These are phyloP conservation scores for Rhinolophus ferrumequinum DNA, from an alignment of 2,113 vertebrate species.

Conservation along the genomic window DNA sequence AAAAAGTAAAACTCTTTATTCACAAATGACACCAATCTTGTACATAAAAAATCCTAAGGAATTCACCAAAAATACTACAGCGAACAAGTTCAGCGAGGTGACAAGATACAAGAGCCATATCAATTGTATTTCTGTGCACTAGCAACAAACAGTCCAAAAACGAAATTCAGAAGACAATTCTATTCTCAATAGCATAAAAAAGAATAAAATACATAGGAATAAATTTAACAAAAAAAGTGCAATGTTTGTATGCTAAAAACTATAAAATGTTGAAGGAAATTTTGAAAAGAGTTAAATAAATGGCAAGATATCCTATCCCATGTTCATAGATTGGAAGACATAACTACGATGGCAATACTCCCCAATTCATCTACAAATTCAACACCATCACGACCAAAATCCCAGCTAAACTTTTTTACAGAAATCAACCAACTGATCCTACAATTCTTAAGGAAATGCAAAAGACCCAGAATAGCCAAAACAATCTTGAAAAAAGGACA, in stretches of 20 bases:
- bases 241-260: conserved; percentile 1
- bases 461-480: not conserved
- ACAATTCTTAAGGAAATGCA: not conserved
- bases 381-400: conserved; percentile 20
- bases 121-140: not conserved
- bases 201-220: conserved; percentile 14
- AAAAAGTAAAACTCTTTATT: conserved; percentile 61
- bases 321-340: not conserved
- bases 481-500: not conserved
- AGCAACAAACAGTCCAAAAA: not conserved
- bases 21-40: not conserved
- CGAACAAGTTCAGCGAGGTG: not conserved
- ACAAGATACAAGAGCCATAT: not conserved
- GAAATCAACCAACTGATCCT: not conserved
- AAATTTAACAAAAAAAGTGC: not conserved
- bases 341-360: not conserved
- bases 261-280: conserved; percentile 24
- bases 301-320: not conserved
- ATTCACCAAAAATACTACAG: not conserved
- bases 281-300: conserved; percentile 7
- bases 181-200: conserved; percentile 39
- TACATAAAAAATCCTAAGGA: not conserved
- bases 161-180: conserved; percentile 1
- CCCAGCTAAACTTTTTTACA: not conserved
- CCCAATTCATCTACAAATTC: not conserved